These are phyloP conservation scores for Dryocosmus kuriphilus DNA, from an alignment of 2,888 invertebrate genomes.

Conservation along the genomic window DNA sequence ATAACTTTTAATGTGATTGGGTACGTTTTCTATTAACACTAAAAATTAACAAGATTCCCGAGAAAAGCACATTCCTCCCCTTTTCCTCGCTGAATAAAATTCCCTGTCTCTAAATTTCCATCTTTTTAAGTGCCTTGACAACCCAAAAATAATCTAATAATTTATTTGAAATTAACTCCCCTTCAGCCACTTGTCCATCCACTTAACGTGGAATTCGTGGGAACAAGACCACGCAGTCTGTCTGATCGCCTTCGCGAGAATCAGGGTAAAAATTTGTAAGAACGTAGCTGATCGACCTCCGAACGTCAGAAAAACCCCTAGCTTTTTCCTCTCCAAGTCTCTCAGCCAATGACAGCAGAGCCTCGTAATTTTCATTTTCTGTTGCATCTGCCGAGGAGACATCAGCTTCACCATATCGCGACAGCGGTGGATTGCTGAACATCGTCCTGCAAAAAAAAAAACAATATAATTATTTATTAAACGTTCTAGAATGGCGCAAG, in stretches of 20 bases:
- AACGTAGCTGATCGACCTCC: conserved; percentile 95
- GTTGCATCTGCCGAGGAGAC: conserved; percentile 84
- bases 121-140: too few species aligned
- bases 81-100: too few species aligned
- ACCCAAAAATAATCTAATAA: conserved; percentile 24
- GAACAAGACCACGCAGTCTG: conserved; percentile 97
- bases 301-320: conserved; percentile 89
- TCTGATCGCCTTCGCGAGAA: conserved; percentile 90
- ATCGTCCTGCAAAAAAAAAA: conserved; percentile 84
- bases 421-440: conserved; percentile 90
- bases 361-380: conserved; percentile 94
- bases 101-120: too few species aligned
- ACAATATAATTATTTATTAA: conserved; percentile 31
- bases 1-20: too few species aligned
- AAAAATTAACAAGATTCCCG: too few species aligned
- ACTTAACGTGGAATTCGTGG: conserved; percentile 97
- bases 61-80: too few species aligned
- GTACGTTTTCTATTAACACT: too few species aligned
- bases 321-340: conserved; percentile 96
- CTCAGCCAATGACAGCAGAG: conserved; percentile 93
- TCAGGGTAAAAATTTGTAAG: conserved; percentile 90
- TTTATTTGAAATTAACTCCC: conserved; percentile 80
- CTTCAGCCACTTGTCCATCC: conserved; percentile 98
- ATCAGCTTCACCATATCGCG: conserved; percentile 90
- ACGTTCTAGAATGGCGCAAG: background rate